phyloP scores from a whole-genome alignment of 2,113 vertebrate species.

The Thamnaconus septentrionalis region DNA sequence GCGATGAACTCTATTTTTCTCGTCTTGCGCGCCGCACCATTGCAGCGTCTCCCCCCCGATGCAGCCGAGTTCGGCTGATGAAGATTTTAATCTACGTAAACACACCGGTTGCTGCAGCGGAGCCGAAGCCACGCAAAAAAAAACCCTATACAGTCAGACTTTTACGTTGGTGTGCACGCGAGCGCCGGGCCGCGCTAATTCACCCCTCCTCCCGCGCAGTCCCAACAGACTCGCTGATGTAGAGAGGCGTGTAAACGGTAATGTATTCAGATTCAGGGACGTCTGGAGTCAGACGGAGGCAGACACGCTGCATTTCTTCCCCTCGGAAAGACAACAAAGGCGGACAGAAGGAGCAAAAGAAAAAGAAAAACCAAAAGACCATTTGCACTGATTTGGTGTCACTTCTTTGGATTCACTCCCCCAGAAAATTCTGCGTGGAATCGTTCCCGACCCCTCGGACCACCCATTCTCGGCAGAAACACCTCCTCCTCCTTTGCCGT shows the following conservation, averaged over 20 bases:
- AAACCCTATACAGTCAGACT: slow-evolving; percentile 16
- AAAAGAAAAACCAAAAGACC: too few relatives aligned
- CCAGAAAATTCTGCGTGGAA: background rate
- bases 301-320: too few relatives aligned
- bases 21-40: too few relatives aligned
- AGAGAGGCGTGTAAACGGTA: slow-evolving; percentile 31
- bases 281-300: too few relatives aligned
- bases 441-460: too few relatives aligned
- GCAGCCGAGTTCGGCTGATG: too few relatives aligned
- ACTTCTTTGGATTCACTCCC: background rate
- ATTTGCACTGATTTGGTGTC: too few relatives aligned
- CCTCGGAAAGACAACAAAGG: too few relatives aligned
- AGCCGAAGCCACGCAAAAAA: slow-evolving; percentile 49
- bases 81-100: slow-evolving; percentile 77
- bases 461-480: background rate
- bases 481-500: slow-evolving; percentile 22
- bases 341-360: too few relatives aligned
- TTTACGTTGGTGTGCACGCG: slow-evolving; percentile 35
- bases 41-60: too few relatives aligned
- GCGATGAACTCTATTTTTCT: too few relatives aligned
- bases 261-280: background rate
- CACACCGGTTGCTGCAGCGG: slow-evolving; percentile 37
- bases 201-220: background rate
- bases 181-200: slow-evolving; percentile 2
- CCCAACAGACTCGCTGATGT: slow-evolving; percentile 19